Evolutionary conservation across 2,113 vertebrate genomes (phyloP).

Genomic region (Albula glossodonta): DNA sequence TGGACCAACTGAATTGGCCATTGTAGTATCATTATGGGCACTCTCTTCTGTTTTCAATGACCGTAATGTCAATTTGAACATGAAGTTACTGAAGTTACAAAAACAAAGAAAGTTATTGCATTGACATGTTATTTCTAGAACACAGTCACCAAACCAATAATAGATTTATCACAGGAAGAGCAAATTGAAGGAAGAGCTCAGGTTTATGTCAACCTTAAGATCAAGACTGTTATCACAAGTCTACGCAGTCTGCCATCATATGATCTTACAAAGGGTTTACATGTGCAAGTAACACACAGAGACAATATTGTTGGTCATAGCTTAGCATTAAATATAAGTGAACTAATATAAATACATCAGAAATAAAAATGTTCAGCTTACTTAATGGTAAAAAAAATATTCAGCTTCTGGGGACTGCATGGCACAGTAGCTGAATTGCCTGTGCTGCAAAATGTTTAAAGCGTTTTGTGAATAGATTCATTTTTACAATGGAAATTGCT

Average conservation of each 20-base stretch:
- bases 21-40: not conserved
- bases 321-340: too few relatives aligned
- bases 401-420: not conserved
- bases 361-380: not conserved
- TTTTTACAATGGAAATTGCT: not conserved
- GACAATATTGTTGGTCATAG: too few relatives aligned
- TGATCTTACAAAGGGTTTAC: not conserved
- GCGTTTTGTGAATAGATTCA: not conserved
- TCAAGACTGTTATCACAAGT: not conserved
- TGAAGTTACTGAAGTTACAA: too few relatives aligned
- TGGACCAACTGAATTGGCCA: not conserved
- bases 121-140: too few relatives aligned
- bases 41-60: not conserved
- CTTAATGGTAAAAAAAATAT: not conserved
- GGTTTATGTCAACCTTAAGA: not conserved
- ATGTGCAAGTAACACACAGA: not conserved
- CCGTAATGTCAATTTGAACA: too few relatives aligned
- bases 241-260: not conserved
- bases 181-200: not conserved
- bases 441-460: not conserved
- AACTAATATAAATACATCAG: not conserved
- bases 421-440: not conserved
- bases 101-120: too few relatives aligned
- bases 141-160: too few relatives aligned
- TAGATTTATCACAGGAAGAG: too few relatives aligned